Evolutionary conservation across 2,888 invertebrate species (phyloP).

Genomic region (Nephrotoma appendiculata): DNA sequence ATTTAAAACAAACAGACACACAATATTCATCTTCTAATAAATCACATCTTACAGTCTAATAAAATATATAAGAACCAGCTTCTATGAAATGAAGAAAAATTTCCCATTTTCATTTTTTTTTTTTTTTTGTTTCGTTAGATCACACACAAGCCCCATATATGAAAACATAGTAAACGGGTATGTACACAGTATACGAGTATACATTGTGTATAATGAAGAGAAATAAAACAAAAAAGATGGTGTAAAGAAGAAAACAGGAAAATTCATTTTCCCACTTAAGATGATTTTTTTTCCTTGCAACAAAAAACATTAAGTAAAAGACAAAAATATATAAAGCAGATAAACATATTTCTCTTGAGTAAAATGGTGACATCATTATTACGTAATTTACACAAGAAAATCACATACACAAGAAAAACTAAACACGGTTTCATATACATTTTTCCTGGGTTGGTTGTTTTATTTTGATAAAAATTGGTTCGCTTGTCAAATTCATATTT

Average conservation of each 20-base stretch:
- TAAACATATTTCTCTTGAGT: not conserved
- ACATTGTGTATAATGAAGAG: not conserved
- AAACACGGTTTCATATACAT: not conserved
- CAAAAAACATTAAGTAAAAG: not conserved
- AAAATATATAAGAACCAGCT: no score
- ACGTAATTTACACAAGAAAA: not conserved
- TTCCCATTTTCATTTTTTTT: no score
- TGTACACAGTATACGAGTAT: not conserved
- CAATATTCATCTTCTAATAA: no score
- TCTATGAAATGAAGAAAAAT: no score
- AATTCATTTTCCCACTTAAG: not conserved
- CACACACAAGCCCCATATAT: not conserved
- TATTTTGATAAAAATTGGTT: no score
- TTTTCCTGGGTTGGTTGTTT: not conserved
- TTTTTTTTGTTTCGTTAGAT: not conserved
- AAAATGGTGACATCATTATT: not conserved
- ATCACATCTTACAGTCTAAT: no score
- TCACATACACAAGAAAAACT: not conserved
- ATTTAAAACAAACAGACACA: no score
- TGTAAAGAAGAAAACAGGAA: not conserved
- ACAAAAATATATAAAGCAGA: not conserved
- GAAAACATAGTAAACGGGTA: not conserved
- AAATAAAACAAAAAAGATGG: not conserved
- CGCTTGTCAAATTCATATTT: no score
- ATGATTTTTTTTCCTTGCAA: not conserved